Base-by-base conservation (phyloP, 2,113 vertebrate genomes). In the Oreochromis aureus region DNA sequence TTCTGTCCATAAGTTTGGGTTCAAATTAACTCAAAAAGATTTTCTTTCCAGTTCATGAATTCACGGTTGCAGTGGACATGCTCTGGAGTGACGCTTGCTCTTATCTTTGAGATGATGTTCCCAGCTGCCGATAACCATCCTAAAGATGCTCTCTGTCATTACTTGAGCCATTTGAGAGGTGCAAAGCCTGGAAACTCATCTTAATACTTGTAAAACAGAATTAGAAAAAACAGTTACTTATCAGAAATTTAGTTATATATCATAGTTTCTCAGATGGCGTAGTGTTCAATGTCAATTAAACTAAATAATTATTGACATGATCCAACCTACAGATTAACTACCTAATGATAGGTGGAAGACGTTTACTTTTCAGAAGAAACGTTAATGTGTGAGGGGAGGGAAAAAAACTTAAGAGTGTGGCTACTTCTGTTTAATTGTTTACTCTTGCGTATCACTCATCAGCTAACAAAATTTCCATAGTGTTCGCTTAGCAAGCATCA, bases 361-460 rank as follows among this genome's bases (percentile, higher is more conserved):
- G 0, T 58, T 58, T 58, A 30, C 58, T 34, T 32, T 61, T 61
- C 30, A 61, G 58, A 18, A 32, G 15, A 61, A 61, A 61, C 32
- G 58, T 61, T 61, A 34, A 34, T 61, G 16, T 61, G 58, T 61
- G 58, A 6, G 58, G 1, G 13, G 2, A 15, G 6, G 1, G 13
- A 7, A 1, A 0, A 2, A 13, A 3, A 6, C 8, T 18, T 61
- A 61, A 18, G 58, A 34, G 34, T 63, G 30, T 61, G 19, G 59
- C 30, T 19, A 63, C 2, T 34, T 63, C 59, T 63, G 3, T 63
- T 63, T 34, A 61, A 34, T 61, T 66, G 19, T 66, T 66, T 66
- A 0, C 2, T 13, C 10, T 66, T 39, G 19, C 10, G 0, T 66
- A 36, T 66, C 34, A 66, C 18, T 39, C 32, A n/a, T 39, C 39